Evolutionary conservation across 2,797 vertebrate species (phyloP).

Genomic region (Eurystomus glaucurus): DNA sequence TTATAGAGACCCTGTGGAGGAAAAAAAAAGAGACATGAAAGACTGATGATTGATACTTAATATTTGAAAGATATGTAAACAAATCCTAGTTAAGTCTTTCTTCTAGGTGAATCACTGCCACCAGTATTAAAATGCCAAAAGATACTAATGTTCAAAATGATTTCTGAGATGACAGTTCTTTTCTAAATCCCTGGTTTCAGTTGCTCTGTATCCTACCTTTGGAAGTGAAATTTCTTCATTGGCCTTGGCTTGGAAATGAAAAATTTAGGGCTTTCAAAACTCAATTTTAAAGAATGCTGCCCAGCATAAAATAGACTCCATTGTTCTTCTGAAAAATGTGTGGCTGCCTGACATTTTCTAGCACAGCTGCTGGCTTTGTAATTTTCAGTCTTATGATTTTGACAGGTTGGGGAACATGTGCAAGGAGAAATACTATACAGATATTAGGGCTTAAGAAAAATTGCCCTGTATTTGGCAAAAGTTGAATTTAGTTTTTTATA

Average conservation of each 20-base stretch:
- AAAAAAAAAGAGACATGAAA: neutral
- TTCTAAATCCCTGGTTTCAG: constrained; percentile 15
- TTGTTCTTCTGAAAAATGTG: constrained; percentile 40
- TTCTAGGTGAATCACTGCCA: constrained; percentile 36
- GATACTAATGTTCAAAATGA: constrained; percentile 28
- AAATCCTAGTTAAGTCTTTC: constrained; percentile 59
- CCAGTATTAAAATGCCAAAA: constrained; percentile 49
- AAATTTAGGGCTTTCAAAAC: constrained; percentile 10
- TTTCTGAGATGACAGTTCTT: constrained; percentile 36
- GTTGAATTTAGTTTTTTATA: neutral
- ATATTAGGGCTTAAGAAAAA: constrained; percentile 13
- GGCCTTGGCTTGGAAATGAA: constrained; percentile 50
- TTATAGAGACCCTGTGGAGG: neutral
- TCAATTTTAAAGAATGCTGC: constrained; percentile 50
- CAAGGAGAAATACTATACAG: neutral
- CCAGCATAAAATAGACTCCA: constrained; percentile 30
- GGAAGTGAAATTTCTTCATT: constrained; percentile 37
- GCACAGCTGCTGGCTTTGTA: constrained; percentile 35
- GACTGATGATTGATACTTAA: neutral
- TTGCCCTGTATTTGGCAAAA: neutral
- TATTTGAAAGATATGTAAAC: constrained; percentile 38
- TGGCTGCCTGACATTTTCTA: constrained; percentile 48
- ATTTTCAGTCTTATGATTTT: constrained; percentile 14
- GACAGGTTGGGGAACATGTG: neutral
- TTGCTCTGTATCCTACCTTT: constrained; percentile 1